These are phyloP conservation scores for Globodera rostochiensis DNA, from an alignment of 1,140 invertebrate genomes.

Conservation along the genomic window DNA sequence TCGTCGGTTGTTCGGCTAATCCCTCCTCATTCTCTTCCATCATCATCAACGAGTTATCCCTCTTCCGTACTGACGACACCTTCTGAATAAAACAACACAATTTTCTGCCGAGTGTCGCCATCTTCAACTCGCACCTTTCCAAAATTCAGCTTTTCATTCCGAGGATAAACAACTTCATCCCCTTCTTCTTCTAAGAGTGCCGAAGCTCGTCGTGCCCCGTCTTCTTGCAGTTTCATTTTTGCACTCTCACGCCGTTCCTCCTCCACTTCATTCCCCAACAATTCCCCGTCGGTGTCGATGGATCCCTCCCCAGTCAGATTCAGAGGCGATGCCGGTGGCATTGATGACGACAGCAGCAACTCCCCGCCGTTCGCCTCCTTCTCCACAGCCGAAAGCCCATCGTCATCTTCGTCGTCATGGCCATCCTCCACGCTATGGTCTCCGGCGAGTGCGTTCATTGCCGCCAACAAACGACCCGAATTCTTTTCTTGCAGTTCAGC, in stretches of 20 bases:
- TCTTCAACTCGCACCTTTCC: background rate
- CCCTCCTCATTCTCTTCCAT: background rate
- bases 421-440: background rate
- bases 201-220: background rate
- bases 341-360: too few species aligned
- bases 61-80: background rate
- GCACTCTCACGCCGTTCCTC: background rate
- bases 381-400: too few species aligned
- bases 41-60: background rate
- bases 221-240: background rate
- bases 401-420: too few species aligned
- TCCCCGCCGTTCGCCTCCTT: too few species aligned
- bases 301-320: background rate
- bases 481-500: slow-evolving; percentile 24
- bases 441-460: slow-evolving; percentile 15
- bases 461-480: slow-evolving; percentile 7
- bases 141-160: background rate
- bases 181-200: background rate
- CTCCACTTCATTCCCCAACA: background rate
- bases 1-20: background rate
- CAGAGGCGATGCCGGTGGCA: background rate
- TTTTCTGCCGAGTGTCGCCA: too few species aligned
- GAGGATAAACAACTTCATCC: background rate
- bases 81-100: background rate
- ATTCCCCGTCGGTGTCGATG: background rate